Evolutionary conservation across 2,888 invertebrate species (phyloP).

Genomic region (Melikaiella ostensackeni): DNA sequence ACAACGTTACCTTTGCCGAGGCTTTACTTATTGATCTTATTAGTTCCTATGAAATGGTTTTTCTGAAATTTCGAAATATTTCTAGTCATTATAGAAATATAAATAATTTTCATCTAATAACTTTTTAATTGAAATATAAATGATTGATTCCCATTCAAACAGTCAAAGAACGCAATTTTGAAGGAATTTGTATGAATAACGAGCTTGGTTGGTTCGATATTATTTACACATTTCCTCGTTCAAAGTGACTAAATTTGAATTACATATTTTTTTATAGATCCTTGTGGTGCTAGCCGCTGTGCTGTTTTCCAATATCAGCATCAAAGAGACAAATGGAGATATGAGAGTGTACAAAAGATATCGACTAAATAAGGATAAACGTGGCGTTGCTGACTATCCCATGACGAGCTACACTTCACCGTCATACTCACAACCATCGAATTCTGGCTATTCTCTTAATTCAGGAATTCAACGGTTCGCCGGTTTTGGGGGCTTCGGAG

Average conservation of each 20-base stretch:
- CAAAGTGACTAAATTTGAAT: background rate
- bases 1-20: too few species aligned
- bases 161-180: too few species aligned
- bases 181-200: too few species aligned
- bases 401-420: constrained; percentile 56
- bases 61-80: too few species aligned
- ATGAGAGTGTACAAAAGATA: constrained; percentile 56
- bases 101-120: too few species aligned
- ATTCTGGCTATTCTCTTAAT: constrained; percentile 55
- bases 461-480: constrained; percentile 44
- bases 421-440: constrained; percentile 45
- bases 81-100: too few species aligned
- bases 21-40: too few species aligned
- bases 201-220: too few species aligned
- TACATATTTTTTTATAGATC: constrained; percentile 57
- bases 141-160: too few species aligned
- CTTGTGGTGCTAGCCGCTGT: constrained; percentile 64
- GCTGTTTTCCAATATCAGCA: constrained; percentile 58
- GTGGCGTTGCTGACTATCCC: constrained; percentile 67
- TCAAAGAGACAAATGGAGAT: constrained; percentile 58
- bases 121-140: too few species aligned
- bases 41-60: too few species aligned
- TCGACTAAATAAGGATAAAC: constrained; percentile 68
- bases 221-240: background rate
- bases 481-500: constrained; percentile 44